A percentile compares a stretch with the other conserved stretches of the same genome.
Conservation (phyloP, 2,888 invertebrate species). For the Stictocephala bisonia region DNA sequence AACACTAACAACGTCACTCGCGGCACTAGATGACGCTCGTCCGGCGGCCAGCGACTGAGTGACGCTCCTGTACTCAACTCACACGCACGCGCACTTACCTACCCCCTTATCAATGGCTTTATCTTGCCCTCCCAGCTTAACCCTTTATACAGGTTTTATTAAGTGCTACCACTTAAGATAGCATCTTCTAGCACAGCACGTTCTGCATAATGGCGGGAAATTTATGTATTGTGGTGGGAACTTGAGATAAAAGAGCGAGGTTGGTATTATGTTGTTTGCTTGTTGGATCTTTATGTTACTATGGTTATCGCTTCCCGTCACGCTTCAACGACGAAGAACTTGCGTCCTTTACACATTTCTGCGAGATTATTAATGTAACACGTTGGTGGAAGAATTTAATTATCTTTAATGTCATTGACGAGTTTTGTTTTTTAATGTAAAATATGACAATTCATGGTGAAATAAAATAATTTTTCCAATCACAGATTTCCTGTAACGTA, state of each 20-base stretch:
- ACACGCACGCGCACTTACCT: neutral
- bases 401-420: too few species aligned
- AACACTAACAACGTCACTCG: neutral
- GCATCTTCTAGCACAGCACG: conserved; percentile 35
- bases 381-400: too few species aligned
- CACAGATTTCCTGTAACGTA: too few species aligned
- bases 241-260: conserved; percentile 27
- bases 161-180: conserved; percentile 40
- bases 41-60: neutral
- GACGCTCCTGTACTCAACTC: neutral
- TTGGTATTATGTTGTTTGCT: conserved; percentile 33
- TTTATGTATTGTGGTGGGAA: conserved; percentile 30
- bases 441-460: too few species aligned
- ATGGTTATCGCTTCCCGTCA: too few species aligned
- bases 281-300: too few species aligned
- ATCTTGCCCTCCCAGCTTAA: neutral
- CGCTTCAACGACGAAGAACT: too few species aligned
- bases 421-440: too few species aligned
- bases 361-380: too few species aligned
- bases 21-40: conserved; percentile 1
- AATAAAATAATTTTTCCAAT: too few species aligned
- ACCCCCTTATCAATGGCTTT: conserved; percentile 21
- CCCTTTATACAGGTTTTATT: conserved; percentile 31
- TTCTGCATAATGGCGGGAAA: conserved; percentile 40
- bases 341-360: too few species aligned